phyloP scores from a whole-genome alignment of 2,113 vertebrate species.

The Neolamprologus ventralis region DNA sequence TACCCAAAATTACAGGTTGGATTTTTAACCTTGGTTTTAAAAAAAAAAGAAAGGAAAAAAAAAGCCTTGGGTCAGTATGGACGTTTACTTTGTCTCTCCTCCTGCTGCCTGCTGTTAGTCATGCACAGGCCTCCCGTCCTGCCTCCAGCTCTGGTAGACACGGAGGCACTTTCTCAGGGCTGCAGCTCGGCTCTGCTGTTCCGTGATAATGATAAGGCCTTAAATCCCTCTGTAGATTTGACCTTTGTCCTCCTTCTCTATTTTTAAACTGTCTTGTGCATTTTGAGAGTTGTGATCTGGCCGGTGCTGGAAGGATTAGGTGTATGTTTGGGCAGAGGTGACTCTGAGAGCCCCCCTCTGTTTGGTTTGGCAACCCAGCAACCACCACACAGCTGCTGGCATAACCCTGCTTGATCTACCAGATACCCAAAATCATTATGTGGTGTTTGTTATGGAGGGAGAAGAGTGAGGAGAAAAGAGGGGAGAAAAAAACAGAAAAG shows the following conservation, averaged over 20 bases:
- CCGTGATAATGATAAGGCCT: constrained; percentile 69
- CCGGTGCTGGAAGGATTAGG: constrained; percentile 49
- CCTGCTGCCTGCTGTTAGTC: constrained; percentile 14
- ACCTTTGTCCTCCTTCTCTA: constrained; percentile 63
- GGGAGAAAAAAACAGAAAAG: neutral
- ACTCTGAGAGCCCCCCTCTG: constrained; percentile 52
- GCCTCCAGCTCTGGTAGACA: constrained; percentile 15
- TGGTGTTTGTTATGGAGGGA: constrained; percentile 44
- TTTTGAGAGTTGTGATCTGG: constrained; percentile 38
- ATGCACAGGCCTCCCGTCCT: constrained; percentile 1
- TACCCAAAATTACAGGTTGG: neutral
- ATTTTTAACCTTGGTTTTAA: neutral
- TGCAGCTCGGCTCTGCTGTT: constrained; percentile 40
- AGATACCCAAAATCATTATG: constrained; percentile 60
- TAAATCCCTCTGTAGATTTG: constrained; percentile 71
- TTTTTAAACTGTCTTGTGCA: constrained; percentile 64
- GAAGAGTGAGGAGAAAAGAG: constrained; percentile 7
- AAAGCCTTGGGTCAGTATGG: neutral
- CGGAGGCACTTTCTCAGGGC: constrained; percentile 47
- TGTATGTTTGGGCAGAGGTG: constrained; percentile 66
- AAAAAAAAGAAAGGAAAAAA: neutral
- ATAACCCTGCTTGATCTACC: constrained; percentile 44
- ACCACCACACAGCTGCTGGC: constrained; percentile 49
- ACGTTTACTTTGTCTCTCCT: neutral
- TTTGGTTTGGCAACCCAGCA: constrained; percentile 60